Evolutionary conservation across 2,113 vertebrate genomes (phyloP).

Genomic region (Dromiciops gliroides): DNA sequence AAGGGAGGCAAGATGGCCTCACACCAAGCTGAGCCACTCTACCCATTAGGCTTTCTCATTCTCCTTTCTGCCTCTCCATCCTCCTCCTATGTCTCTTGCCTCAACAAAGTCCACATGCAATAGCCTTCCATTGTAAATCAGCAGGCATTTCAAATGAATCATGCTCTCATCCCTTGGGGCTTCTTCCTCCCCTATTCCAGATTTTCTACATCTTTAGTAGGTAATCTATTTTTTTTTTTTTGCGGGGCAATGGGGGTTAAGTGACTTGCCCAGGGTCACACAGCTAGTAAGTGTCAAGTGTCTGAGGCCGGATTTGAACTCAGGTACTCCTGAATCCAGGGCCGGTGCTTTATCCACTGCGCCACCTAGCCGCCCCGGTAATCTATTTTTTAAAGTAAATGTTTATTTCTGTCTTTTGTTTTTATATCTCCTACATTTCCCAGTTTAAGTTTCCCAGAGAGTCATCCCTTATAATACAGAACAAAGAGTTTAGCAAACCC

Average conservation of each 20-base stretch:
- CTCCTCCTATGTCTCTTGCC: background rate
- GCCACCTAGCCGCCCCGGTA: too few species aligned
- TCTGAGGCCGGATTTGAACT: too few species aligned
- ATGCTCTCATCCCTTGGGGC: background rate
- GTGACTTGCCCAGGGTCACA: too few species aligned
- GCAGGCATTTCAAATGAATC: background rate
- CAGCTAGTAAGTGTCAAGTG: too few species aligned
- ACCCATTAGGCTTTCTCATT: too few species aligned
- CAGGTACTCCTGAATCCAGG: too few species aligned
- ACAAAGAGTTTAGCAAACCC: background rate
- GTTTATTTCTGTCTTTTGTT: background rate
- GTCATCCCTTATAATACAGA: background rate
- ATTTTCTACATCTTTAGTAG: background rate
- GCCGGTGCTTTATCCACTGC: too few species aligned
- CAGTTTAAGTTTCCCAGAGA: background rate
- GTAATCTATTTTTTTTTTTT: background rate
- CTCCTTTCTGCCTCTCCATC: background rate
- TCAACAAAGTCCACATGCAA: background rate
- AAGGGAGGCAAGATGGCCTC: background rate
- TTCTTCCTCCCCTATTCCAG: background rate
- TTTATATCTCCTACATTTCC: background rate
- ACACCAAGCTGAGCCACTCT: background rate
- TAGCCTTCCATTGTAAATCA: too few species aligned
- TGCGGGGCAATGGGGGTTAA: too few species aligned
- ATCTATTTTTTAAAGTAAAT: background rate